phyloP scores from a whole-genome alignment of 2,888 invertebrate genomes.

The Octonoba sinensis region DNA sequence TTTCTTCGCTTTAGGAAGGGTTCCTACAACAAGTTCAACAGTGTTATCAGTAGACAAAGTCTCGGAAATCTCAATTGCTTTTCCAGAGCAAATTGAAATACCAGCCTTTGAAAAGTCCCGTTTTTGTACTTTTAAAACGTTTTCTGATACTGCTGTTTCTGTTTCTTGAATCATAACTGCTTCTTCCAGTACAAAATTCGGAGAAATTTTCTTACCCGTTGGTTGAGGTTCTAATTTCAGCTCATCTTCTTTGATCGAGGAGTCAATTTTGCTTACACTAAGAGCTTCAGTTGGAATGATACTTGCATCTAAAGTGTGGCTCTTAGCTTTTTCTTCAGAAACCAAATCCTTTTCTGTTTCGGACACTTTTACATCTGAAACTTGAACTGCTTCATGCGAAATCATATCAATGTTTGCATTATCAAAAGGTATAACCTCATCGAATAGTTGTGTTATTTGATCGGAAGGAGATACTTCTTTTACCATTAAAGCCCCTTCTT shows the following conservation, averaged over 20 bases:
- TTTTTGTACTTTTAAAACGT: conserved; percentile 30
- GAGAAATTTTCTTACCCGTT: conserved; percentile 21
- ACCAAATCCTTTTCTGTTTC: conserved; percentile 43
- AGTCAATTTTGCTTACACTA: conserved; percentile 35
- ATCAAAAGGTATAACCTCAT: conserved; percentile 28
- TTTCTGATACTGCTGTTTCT: conserved; percentile 38
- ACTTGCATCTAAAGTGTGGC: conserved; percentile 21
- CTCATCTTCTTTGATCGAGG: conserved; percentile 39
- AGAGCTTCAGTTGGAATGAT: conserved; percentile 47
- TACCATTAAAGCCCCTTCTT: conserved; percentile 53
- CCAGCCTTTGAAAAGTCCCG: conserved; percentile 43
- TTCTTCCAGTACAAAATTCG: conserved; percentile 25
- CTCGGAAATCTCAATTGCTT: conserved; percentile 53
- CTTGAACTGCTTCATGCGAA: conserved; percentile 43
- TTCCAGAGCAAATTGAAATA: conserved; percentile 25
- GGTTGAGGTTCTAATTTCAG: conserved; percentile 11
- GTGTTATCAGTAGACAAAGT: conserved; percentile 19
- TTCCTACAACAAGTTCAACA: conserved; percentile 4
- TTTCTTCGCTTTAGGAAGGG: conserved; percentile 19
- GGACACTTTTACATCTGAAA: conserved; percentile 34
- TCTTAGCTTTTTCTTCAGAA: conserved; percentile 9
- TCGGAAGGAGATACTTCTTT: conserved; percentile 33
- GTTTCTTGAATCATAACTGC: conserved; percentile 51
- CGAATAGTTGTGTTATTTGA: conserved; percentile 11
- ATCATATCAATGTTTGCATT: conserved; percentile 22